These are phyloP conservation scores for Heliconius hermathena DNA, from an alignment of 1,140 invertebrate species.

Conservation along the genomic window DNA sequence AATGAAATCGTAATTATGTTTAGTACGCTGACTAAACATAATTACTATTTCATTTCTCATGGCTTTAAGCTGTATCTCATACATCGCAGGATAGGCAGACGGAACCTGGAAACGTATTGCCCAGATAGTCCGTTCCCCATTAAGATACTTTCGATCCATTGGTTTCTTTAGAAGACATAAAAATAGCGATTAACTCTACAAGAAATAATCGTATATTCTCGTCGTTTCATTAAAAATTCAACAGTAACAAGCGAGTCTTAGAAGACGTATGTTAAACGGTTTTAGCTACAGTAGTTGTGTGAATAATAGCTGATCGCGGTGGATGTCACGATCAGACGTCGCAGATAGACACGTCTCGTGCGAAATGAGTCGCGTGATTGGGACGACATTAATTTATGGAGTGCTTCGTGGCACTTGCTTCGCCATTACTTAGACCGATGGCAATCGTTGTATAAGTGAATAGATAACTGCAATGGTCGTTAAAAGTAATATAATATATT, in stretches of 20 bases:
- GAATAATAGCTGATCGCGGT: constrained; percentile 22
- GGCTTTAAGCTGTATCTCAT: no score
- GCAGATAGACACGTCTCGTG: constrained; percentile 40
- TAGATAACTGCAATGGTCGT: not conserved
- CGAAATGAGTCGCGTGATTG: constrained; percentile 52
- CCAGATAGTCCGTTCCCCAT: no score
- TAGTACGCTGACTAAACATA: no score
- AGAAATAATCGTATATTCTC: no score
- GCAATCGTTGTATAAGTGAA: not conserved
- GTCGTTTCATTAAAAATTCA: no score
- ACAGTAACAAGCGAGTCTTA: not conserved
- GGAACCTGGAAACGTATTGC: no score
- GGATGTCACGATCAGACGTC: constrained; percentile 22
- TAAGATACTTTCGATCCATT: no score
- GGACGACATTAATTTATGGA: constrained; percentile 51
- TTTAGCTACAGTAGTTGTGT: not conserved
- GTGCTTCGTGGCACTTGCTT: constrained; percentile 38
- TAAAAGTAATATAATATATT: not conserved
- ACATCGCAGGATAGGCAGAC: no score
- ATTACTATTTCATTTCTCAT: no score
- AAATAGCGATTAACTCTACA: no score
- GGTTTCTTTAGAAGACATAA: not conserved
- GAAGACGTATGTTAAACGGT: not conserved
- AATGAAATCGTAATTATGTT: no score
- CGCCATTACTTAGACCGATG: constrained; percentile 39